These are phyloP conservation scores for Spicauda simplicius DNA, from an alignment of 2,888 invertebrate genomes.

Conservation along the genomic window DNA sequence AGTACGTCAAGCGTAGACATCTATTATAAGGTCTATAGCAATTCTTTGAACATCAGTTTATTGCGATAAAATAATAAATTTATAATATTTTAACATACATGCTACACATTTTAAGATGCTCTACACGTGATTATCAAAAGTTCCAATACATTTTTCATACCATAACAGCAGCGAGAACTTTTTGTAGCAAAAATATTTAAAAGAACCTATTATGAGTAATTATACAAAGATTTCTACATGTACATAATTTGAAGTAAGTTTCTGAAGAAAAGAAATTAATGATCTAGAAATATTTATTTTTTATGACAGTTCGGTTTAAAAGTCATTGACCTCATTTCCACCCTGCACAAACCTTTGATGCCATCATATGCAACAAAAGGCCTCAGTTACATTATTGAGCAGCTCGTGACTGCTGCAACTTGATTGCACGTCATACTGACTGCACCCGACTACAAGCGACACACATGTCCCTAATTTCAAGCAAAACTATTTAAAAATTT, in stretches of 20 bases:
- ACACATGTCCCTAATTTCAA: constrained; percentile 62
- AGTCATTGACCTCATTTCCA: constrained; percentile 2
- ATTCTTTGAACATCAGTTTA: not conserved
- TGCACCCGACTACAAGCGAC: constrained; percentile 59
- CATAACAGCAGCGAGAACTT: too few species aligned
- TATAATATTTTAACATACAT: not conserved
- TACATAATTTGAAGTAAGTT: too few species aligned
- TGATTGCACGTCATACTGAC: constrained; percentile 61
- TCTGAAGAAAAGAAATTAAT: too few species aligned
- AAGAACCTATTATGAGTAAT: too few species aligned
- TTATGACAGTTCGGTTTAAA: not conserved
- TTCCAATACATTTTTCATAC: too few species aligned
- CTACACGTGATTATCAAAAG: too few species aligned
- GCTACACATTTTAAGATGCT: not conserved
- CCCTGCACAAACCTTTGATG: constrained; percentile 6
- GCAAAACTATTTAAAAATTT: constrained; percentile 42
- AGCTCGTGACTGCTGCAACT: constrained; percentile 67
- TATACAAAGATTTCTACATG: too few species aligned
- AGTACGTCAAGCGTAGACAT: constrained; percentile 7
- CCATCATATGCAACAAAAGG: constrained; percentile 56
- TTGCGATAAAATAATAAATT: not conserved
- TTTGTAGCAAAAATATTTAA: too few species aligned
- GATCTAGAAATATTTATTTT: too few species aligned
- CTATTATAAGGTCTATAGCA: not conserved
- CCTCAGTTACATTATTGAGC: constrained; percentile 74